Conservation (phyloP, 2,888 invertebrate species). For the Idaea aversata region DNA sequence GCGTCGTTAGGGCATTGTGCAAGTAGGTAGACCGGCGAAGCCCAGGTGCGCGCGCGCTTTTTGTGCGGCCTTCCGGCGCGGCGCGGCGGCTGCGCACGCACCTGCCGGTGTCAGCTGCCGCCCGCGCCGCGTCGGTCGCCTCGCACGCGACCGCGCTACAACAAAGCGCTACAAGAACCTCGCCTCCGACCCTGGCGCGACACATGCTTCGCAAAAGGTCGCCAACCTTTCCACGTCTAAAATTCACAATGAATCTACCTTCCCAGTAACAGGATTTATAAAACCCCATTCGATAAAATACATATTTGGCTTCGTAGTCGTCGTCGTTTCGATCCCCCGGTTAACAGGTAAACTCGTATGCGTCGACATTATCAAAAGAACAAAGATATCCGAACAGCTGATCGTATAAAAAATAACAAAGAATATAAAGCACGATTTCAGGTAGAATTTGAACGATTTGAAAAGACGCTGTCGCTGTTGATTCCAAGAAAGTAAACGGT, state of each 20-base stretch:
- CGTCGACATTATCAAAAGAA: conserved; percentile 20
- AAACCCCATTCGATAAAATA: conserved; percentile 14
- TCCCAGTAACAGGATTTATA: neutral
- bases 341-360: conserved; percentile 23
- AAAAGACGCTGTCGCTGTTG: neutral
- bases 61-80: conserved; percentile 77
- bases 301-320: conserved; percentile 8
- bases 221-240: conserved; percentile 17
- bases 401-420: conserved; percentile 26
- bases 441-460: conserved; percentile 24
- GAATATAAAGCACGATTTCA: conserved; percentile 22
- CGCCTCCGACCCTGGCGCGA: conserved; percentile 8
- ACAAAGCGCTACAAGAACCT: conserved; percentile 7
- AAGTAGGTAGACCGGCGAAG: conserved; percentile 55
- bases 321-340: conserved; percentile 20
- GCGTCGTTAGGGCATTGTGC: conserved; percentile 61
- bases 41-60: conserved; percentile 75
- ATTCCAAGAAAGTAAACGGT: neutral
- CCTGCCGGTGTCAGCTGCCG: conserved; percentile 30
- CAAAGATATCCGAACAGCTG: conserved; percentile 31
- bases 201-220: conserved; percentile 23
- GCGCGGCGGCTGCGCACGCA: conserved; percentile 57
- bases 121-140: conserved; percentile 20
- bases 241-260: neutral
- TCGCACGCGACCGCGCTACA: conserved; percentile 16